A percentile compares a stretch with the other conserved stretches of the same genome.
Conservation (phyloP, 2,797 vertebrate species). For the Sarcophilus harrisii region DNA sequence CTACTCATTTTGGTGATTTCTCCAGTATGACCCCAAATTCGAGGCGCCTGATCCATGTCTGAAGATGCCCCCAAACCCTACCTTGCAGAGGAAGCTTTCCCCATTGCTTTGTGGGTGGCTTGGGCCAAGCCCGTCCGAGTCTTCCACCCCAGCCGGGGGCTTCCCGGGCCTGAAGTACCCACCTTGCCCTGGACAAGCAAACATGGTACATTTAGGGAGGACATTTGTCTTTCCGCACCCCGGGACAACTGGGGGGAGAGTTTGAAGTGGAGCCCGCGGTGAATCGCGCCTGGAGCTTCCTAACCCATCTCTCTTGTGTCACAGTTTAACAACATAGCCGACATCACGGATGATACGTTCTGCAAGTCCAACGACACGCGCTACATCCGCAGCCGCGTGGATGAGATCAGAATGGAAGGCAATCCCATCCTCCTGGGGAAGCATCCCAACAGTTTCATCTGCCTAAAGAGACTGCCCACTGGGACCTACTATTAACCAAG, state of each 20-base stretch:
- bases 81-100: background rate
- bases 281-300: background rate
- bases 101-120: background rate
- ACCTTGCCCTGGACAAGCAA: background rate
- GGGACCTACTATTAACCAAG: conserved; percentile 92
- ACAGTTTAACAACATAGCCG: conserved; percentile 97
- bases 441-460: conserved; percentile 95
- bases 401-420: conserved; percentile 94
- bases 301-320: conserved; percentile 73
- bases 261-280: background rate
- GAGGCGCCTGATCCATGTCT: too few species aligned
- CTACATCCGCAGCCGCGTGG: conserved; percentile 92
- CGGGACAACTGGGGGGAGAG: background rate
- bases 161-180: background rate
- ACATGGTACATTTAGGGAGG: background rate
- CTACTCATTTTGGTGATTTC: background rate
- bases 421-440: conserved; percentile 95
- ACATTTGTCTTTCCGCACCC: background rate
- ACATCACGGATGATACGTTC: conserved; percentile 93
- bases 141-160: background rate
- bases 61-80: background rate
- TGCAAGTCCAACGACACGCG: conserved; percentile 95
- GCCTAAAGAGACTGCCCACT: conserved; percentile 93
- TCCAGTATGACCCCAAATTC: background rate
- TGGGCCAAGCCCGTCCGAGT: background rate